Base-by-base conservation (phyloP, 2,113 vertebrate genomes). In the Sminthopsis crassicaudata region DNA sequence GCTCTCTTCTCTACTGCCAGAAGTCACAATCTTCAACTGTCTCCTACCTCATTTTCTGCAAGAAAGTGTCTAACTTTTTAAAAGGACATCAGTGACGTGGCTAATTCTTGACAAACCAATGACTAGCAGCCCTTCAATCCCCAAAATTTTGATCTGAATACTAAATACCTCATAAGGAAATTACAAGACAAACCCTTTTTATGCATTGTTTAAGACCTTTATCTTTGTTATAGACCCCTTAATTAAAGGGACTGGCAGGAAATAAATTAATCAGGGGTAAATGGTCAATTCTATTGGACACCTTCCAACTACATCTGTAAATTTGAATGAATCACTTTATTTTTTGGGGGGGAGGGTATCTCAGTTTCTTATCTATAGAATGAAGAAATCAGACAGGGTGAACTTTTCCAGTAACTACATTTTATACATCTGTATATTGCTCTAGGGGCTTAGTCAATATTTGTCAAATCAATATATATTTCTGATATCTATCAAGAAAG, bases 331-430 rank as follows among this genome's bases (percentile, higher is more conserved):
- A 76, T 76, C 16, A n/a, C 36, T 76, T 42, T 42, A n/a, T 5
- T n/a, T n/a, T n/a, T n/a, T 42, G n/a, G 11, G 90, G 46, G 95
- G 93, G 48, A 6, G 48, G 48, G 48, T 48, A 94, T 91, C 76
- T 96, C 95, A 60, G 7, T 84, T 90, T 96, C 90, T 95, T 60
- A 67, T n/a, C 3, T 92, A 46, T 54, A 52, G 96, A 95, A 95
- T 93, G 54, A 91, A 95, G 88, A 10, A 60, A 30, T 91, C 51
- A 52, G 3, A 25, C 50, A 36, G 89, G 26, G 88, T 52, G 46
- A 42, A 23, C n/a, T 84, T 36, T 84, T 84, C n/a, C 36, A 76
- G n/a, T 14, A 57, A 9, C 60, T n/a, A n/a, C 36, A 67, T 67
- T 67, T 67, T 67, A 22, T 76, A 76, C 16, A 76, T 42, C n/a